Evolutionary conservation across 1,140 invertebrate genomes (phyloP), one percentile per base, ranked within the genome.

Genomic region (Drusus annulatus): DNA sequence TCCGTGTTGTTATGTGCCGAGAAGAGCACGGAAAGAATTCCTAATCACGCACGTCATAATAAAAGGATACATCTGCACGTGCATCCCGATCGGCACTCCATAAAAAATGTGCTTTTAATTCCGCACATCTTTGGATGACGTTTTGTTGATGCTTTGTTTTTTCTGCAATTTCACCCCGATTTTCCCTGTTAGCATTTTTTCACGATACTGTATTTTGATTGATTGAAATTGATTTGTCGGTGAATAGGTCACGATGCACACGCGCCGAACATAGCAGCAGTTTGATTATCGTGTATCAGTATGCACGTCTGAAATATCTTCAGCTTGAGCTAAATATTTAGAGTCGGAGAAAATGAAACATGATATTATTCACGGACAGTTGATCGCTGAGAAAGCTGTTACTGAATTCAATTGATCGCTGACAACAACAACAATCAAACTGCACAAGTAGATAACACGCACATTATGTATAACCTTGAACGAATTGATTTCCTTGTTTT

Each of bases 21-120:
- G n/a, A 28, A 65, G 16, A 65, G 28, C 62, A 28, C 16, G 21
- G 23, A 65, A 65, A 31, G 62, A 65, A 65, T 65, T 31, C 21
- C 8, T 65, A 45, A 45, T 65, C 62, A 28, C 23, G 6, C 25
- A 25, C 62, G 62, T 15, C 62, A 60, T 23, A 45, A 45, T 45
- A 60, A 60, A 60, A 23, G 23, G 56, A 60, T 19, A 60, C 56
- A 60, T 60, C 56, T 60, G 56, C 56, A 23, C 56, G 56, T 60
- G 56, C 19, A n/a, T 23, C 19, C 7, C 56, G 4, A 13, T 5
- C 23, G 17, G 56, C 17, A 19, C 56, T 60, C 6, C 17, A 60
- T 17, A 60, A 60, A 58, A 58, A 60, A 15, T 21, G 17, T 21
- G 10, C 19, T 13, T 17, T 60, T 60, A 58, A 17, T 60, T 23